Base-by-base conservation (phyloP, 2,113 vertebrate species). In the Petrocephalus zakoni region DNA sequence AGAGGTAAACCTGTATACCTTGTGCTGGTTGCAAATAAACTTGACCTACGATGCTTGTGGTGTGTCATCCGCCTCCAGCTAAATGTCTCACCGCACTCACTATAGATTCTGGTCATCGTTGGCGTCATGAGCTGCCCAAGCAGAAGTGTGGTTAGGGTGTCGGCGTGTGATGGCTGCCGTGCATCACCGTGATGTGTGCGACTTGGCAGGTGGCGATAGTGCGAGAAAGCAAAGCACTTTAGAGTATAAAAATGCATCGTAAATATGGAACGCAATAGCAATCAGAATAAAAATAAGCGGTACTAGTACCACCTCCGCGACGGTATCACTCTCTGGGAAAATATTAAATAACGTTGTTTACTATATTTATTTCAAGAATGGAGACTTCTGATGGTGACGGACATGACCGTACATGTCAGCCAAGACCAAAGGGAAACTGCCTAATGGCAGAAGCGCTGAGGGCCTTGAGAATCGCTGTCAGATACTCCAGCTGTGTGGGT, bases 1-100 rank as follows among this genome's bases (percentile, higher is more conserved):
- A n/a, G 88, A 34, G 29, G 84, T 42, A 90, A 84, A 90, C 34
- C 49, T 68, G 55, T 68, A n/a, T 55, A 22, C 58, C 58, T 58
- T 53, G 53, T 64, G 81, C 82, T 19, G 11, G 2, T 49, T 47
- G n/a, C 46, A 25, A 15, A 25, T 25, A 29, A 15, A 52, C 46
- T 47, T 51, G n/a, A 29, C 6, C 46, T 85, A 53, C 83, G 25
- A 1, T 52, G 10, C 22, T 52, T 29, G 22, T 53, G 21, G 10
- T 52, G 9, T 68, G 34, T 53, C 19, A 6, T 49, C 17, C 46
- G 86, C 13, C 64, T 8, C 49, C 64, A 9, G 25, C 25, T 68
- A 10, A 21, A 52, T 37, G 13, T 78, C 68, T 61, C 17, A 53
- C 47, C 8, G 22, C 19, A n/a, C 15, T 53, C 58, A n/a, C 34